phyloP scores from a whole-genome alignment of 2,113 vertebrate species.

The Sminthopsis crassicaudata region DNA sequence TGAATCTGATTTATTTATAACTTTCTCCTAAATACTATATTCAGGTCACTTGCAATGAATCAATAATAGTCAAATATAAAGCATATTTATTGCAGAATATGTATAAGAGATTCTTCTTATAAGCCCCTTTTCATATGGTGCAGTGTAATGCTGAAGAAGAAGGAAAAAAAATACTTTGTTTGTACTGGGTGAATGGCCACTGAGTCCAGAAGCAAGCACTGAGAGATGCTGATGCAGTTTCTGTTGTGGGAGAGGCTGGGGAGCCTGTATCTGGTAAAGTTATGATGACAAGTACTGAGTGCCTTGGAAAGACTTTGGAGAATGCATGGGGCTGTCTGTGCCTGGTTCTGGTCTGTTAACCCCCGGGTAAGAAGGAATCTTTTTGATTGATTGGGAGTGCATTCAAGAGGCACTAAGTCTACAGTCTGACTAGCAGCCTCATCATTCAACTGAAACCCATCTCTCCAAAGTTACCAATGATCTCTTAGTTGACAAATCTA shows the following conservation, averaged over 20 bases:
- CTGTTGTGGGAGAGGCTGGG: not conserved
- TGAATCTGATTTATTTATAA: not conserved
- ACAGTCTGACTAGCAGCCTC: not conserved
- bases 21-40: not conserved
- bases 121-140: not conserved
- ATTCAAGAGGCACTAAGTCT: not conserved
- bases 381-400: not conserved
- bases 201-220: not conserved
- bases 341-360: not conserved
- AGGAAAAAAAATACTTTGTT: not conserved
- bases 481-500: not conserved
- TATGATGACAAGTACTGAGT: not conserved
- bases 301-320: not conserved
- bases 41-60: not conserved
- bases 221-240: not conserved
- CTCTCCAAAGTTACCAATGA: not conserved
- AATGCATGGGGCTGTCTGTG: not conserved
- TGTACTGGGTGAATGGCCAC: not conserved
- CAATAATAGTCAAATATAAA: not conserved
- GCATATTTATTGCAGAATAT: not conserved
- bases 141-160: not conserved
- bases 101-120: not conserved
- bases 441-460: not conserved
- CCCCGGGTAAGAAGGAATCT: not conserved
- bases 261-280: not conserved